Evolutionary conservation across 2,113 vertebrate species (phyloP).

Genomic region (Spizaetus ornatus): DNA sequence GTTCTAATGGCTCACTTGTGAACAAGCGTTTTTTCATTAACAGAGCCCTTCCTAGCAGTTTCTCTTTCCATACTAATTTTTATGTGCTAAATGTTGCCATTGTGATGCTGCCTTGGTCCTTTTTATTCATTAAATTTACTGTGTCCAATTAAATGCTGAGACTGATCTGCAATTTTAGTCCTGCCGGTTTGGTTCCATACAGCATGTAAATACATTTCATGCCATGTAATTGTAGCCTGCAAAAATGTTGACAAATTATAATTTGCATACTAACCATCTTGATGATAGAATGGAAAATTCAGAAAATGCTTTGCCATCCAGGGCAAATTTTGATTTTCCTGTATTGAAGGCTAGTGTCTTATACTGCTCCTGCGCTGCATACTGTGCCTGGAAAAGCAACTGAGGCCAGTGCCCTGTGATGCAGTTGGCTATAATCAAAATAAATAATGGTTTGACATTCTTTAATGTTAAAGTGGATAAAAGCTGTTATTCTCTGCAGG

Average conservation of each 20-base stretch:
- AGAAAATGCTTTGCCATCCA: background rate
- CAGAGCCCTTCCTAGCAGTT: background rate
- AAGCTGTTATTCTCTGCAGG: background rate
- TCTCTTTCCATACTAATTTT: background rate
- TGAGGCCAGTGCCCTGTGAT: background rate
- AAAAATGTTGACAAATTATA: background rate
- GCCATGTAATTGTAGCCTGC: background rate
- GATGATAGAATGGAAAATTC: background rate
- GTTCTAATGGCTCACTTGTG: background rate
- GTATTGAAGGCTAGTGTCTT: background rate
- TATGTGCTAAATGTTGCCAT: background rate
- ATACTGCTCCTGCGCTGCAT: too few relatives aligned
- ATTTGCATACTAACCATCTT: background rate
- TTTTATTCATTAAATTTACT: background rate
- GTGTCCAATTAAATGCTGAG: background rate
- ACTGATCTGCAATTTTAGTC: background rate
- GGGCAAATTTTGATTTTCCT: background rate
- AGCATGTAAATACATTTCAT: background rate
- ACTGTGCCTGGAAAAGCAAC: background rate
- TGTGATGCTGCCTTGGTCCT: background rate
- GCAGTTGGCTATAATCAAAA: background rate
- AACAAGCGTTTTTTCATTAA: background rate
- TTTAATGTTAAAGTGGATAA: background rate
- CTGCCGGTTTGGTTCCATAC: background rate
- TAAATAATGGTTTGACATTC: background rate